Base-by-base conservation (phyloP, 2,888 invertebrate species). In the Atethmia centrago region DNA sequence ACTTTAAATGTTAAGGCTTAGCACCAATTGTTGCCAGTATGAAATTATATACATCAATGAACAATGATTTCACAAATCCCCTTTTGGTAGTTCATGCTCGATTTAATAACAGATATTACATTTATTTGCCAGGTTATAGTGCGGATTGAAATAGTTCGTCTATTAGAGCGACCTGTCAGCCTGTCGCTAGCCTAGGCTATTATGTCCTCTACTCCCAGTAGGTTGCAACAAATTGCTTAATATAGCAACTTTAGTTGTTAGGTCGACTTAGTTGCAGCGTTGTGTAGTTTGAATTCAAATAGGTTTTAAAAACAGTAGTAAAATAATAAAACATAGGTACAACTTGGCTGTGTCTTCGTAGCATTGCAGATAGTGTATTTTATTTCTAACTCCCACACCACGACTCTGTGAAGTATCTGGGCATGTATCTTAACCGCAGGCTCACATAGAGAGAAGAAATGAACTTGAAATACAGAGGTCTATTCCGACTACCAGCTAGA, bases 151-250 rank as follows among this genome's bases (percentile, higher is more conserved):
- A 75, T 69, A 71, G 68, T 75, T 71, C 49, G 42, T 66, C 65
- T 79, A 66, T 71, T 49, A 62, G 62, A 81, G 58, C 55, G 65
- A 82, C 58, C 68, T 66, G 66, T 59, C 81, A 62, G 49, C 31
- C 71, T 75, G 65, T 75, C 74, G 28, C 45, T 79, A 47, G 55
- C 31, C 16, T 61, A 55, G 40, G 56, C 68, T 51, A 80, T 80
- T 77, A 77, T 71, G 40, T 58, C 58, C 53, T 71, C 65, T 56
- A 68, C 55, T 56, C 40, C 72, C 28, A 65, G 45, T 79, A 74
- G 82, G 56, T 65, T 68, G 67, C 58, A 55, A 82, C 79, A 82
- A 82, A 82, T 82, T 82, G 79, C 68, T 71, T 65, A 65, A 81
- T 78, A 65, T 21, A 58, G 28, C 36, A 47, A 64, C 66, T 61